Evolutionary conservation across 2,888 invertebrate species (phyloP).

Genomic region (Euphydryas editha): DNA sequence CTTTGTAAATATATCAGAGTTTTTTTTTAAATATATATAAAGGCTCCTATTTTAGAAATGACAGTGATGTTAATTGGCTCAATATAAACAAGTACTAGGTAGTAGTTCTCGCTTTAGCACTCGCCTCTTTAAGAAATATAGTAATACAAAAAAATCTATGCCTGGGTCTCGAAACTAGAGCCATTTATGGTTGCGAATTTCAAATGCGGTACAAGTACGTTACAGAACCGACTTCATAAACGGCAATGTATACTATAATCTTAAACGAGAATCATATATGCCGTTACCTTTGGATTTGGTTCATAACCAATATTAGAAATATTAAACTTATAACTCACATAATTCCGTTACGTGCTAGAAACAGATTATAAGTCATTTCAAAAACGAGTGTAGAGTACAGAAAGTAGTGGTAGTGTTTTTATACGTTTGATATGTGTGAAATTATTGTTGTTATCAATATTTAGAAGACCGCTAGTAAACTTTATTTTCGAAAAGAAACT

Average conservation of each 20-base stretch:
- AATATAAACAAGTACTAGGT: slow-evolving; percentile 5
- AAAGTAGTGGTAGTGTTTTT: too few species aligned
- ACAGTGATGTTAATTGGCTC: slow-evolving; percentile 30
- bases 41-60: slow-evolving; percentile 1
- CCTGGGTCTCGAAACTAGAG: slow-evolving; percentile 29
- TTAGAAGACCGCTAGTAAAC: too few species aligned
- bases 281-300: not conserved
- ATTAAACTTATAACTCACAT: not conserved
- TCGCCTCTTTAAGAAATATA: slow-evolving; percentile 17
- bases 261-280: slow-evolving; percentile 12
- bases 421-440: too few species aligned
- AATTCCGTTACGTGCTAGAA: not conserved
- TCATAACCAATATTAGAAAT: slow-evolving; percentile 3
- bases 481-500: too few species aligned
- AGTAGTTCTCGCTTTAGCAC: slow-evolving; percentile 5
- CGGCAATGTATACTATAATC: slow-evolving; percentile 14
- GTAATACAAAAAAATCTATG: slow-evolving; percentile 28
- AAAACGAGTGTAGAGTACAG: too few species aligned
- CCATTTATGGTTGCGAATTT: slow-evolving; percentile 34
- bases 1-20: not conserved
- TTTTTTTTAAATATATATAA: slow-evolving; percentile 10
- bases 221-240: slow-evolving; percentile 13
- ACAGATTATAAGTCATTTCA: not conserved
- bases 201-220: slow-evolving; percentile 22
- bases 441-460: too few species aligned